phyloP scores from a whole-genome alignment of 2,113 vertebrate genomes.

The Epinephelus cyanopodus region DNA sequence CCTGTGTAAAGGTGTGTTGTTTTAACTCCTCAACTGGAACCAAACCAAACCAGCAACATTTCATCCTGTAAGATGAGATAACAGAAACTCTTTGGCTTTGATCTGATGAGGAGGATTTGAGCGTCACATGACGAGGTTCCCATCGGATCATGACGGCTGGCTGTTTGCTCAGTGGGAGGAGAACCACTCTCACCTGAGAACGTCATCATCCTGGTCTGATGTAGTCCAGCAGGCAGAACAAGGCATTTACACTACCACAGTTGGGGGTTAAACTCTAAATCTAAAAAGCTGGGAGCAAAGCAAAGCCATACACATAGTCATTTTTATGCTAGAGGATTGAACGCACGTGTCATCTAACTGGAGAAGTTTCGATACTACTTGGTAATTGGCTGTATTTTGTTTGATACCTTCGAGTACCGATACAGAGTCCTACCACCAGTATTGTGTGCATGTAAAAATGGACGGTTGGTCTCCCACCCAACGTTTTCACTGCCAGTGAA shows the following conservation, averaged over 20 bases:
- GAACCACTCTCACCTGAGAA: not conserved
- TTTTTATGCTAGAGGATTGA: too few relatives aligned
- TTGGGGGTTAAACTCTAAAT: too few relatives aligned
- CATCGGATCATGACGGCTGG: not conserved
- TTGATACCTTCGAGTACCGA: too few relatives aligned
- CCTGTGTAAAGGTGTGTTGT: conserved; percentile 5
- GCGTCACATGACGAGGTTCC: not conserved
- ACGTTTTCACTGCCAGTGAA: conserved; percentile 16
- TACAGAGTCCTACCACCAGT: not conserved
- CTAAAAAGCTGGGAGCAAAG: too few relatives aligned
- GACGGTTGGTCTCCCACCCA: not conserved
- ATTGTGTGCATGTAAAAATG: not conserved
- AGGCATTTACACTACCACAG: not conserved
- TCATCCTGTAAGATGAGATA: not conserved
- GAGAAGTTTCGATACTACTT: too few relatives aligned
- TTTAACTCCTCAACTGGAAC: not conserved
- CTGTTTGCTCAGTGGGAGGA: conserved; percentile 33
- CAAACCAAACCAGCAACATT: not conserved
- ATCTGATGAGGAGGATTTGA: not conserved
- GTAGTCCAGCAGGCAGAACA: not conserved
- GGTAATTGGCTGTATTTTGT: too few relatives aligned
- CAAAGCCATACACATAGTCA: too few relatives aligned
- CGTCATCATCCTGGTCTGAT: not conserved
- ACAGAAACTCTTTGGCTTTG: not conserved
- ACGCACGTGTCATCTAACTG: too few relatives aligned